Conservation (phyloP, 2,888 invertebrate genomes). For the Cantharis flavilabris region DNA sequence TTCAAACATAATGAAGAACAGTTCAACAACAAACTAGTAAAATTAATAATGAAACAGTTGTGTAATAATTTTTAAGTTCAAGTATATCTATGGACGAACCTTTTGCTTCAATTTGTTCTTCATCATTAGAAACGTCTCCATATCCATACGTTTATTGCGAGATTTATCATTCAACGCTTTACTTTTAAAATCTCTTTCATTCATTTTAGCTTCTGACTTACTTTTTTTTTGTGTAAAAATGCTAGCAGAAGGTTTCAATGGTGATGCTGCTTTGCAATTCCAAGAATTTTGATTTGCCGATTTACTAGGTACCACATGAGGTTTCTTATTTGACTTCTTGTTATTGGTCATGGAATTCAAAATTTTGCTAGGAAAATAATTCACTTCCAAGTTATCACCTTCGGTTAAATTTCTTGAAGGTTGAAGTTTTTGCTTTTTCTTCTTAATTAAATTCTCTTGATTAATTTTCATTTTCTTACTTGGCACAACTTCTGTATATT, state of each 20-base stretch:
- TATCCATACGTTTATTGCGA: constrained; percentile 41
- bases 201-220: neutral
- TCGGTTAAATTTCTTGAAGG: neutral
- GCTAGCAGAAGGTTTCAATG: neutral
- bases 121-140: constrained; percentile 40
- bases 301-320: neutral
- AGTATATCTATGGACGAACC: neutral
- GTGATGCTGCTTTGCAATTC: neutral
- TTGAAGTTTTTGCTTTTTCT: neutral
- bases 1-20: neutral
- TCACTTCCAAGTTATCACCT: neutral
- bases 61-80: neutral
- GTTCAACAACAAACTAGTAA: neutral
- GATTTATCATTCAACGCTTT: constrained; percentile 43
- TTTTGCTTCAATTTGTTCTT: constrained; percentile 21
- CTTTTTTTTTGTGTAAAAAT: neutral
- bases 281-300: neutral
- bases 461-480: neutral
- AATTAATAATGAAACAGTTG: neutral
- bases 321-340: neutral
- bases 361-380: neutral
- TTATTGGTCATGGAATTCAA: neutral
- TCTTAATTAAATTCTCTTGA: neutral
- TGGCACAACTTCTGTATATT: neutral
- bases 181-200: constrained; percentile 48